Percentiles rank a stretch among this genome's conserved stretches.
Conservation (phyloP, 1,140 invertebrate species). For the Saccostrea echinata region DNA sequence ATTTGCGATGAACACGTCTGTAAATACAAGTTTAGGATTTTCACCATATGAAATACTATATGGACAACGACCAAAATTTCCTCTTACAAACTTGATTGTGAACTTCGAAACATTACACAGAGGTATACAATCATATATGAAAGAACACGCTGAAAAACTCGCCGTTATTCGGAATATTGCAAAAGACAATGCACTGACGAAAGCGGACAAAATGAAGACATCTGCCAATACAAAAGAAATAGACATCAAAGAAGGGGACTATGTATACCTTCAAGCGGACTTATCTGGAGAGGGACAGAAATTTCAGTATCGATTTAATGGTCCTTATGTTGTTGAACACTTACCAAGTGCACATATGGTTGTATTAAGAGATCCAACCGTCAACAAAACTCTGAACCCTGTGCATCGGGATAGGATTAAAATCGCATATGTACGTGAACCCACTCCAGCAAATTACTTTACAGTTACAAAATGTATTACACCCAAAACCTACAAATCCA, state of each 20-base stretch:
- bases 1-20: conserved; percentile 40
- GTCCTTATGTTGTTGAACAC: too few relatives aligned
- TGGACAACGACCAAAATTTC: conserved; percentile 50
- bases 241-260: conserved; percentile 31
- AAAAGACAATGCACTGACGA: too few relatives aligned
- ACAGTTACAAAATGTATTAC: too few relatives aligned
- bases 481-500: too few relatives aligned
- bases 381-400: neutral
- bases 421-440: too few relatives aligned
- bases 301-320: too few relatives aligned
- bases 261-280: conserved; percentile 48
- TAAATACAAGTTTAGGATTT: conserved; percentile 44
- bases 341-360: too few relatives aligned
- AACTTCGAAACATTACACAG: neutral
- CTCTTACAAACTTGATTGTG: conserved; percentile 1
- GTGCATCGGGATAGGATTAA: conserved; percentile 48
- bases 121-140: neutral
- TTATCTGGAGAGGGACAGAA: neutral
- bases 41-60: conserved; percentile 47
- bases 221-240: neutral
- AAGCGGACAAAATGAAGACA: too few relatives aligned
- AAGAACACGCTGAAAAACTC: neutral
- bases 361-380: neutral
- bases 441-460: too few relatives aligned
- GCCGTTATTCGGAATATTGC: too few relatives aligned